These are phyloP conservation scores for Dysidea cf. avara DNA, from an alignment of 37 sponge, comb jelly and placozoan genomes.

Conservation along the genomic window DNA sequence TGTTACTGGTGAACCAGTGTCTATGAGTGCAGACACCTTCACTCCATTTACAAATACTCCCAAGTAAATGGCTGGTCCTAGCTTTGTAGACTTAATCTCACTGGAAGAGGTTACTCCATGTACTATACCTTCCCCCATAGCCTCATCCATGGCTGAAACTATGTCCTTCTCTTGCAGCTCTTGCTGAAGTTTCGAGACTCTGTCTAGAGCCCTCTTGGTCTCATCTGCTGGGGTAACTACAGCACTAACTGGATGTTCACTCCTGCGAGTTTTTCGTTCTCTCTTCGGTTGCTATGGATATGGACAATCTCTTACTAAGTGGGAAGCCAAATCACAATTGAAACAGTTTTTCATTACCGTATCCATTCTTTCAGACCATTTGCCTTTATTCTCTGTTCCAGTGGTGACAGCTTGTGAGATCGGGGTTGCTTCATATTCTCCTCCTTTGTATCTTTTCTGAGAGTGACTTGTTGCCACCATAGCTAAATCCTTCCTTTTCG, in stretches of 20 bases:
- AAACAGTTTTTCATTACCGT: conserved; percentile 10
- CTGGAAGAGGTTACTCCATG: neutral
- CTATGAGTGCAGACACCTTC: conserved; percentile 29
- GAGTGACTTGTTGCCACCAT: neutral
- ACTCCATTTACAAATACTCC: conserved; percentile 32
- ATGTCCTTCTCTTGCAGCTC: neutral
- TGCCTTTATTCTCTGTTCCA: too few species aligned
- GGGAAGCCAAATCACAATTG: conserved; percentile 27
- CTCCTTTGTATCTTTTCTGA: neutral
- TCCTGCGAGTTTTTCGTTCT: conserved; percentile 5
- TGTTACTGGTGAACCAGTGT: conserved; percentile 56
- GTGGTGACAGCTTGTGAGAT: too few species aligned
- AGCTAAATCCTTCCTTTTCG: conserved; percentile 28
- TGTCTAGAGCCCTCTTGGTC: neutral
- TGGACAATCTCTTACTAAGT: conserved; percentile 20
- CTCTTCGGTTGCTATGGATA: conserved; percentile 8
- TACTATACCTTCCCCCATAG: neutral
- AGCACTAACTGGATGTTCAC: neutral
- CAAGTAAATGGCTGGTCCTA: conserved; percentile 31
- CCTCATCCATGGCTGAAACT: neutral
- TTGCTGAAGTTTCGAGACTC: neutral
- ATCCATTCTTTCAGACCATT: too few species aligned
- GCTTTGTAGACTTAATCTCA: neutral
- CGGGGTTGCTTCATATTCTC: too few species aligned
- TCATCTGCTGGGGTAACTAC: too few species aligned